Percentiles rank a stretch among this genome's conserved stretches.
These are phyloP conservation scores for Neodiprion fabricii DNA, from an alignment of 1,140 invertebrate genomes.

Conservation along the genomic window DNA sequence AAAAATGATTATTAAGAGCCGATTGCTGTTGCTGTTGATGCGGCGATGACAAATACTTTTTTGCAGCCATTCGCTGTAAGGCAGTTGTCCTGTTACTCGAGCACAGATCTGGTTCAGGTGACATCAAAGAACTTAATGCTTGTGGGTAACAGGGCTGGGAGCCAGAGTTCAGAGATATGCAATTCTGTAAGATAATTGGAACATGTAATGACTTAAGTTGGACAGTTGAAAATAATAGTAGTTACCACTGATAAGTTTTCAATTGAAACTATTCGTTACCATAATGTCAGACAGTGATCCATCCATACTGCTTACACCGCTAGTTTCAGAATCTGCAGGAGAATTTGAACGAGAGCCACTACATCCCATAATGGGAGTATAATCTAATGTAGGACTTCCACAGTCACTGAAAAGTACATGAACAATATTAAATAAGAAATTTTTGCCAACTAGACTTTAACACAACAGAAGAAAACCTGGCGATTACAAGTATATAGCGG, in stretches of 20 bases:
- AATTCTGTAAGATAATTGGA: slow-evolving; percentile 36
- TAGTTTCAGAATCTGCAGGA: slow-evolving; percentile 69
- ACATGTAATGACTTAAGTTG: slow-evolving; percentile 12
- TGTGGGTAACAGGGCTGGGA: slow-evolving; percentile 39
- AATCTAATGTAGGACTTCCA: slow-evolving; percentile 62
- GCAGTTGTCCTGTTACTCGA: slow-evolving; percentile 36
- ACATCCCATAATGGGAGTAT: slow-evolving; percentile 53
- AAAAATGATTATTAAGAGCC: slow-evolving; percentile 38
- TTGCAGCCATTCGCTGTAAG: slow-evolving; percentile 43
- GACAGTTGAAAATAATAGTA: slow-evolving; percentile 28
- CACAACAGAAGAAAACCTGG: not conserved
- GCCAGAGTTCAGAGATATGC: slow-evolving; percentile 44
- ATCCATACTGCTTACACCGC: slow-evolving; percentile 67
- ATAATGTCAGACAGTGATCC: slow-evolving; percentile 71
- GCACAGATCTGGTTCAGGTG: slow-evolving; percentile 36
- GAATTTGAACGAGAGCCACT: slow-evolving; percentile 66
- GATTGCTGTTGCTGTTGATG: slow-evolving; percentile 36
- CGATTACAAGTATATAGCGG: not conserved
- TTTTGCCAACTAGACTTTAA: not conserved
- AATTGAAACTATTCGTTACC: slow-evolving; percentile 56
- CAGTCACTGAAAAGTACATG: slow-evolving; percentile 54
- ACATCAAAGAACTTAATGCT: slow-evolving; percentile 38
- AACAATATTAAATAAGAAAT: not conserved
- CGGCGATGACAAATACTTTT: slow-evolving; percentile 41
- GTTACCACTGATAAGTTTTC: slow-evolving; percentile 18